These are phyloP conservation scores for Rhorus exstirpatorius DNA, from an alignment of 2,888 invertebrate species.

Conservation along the genomic window DNA sequence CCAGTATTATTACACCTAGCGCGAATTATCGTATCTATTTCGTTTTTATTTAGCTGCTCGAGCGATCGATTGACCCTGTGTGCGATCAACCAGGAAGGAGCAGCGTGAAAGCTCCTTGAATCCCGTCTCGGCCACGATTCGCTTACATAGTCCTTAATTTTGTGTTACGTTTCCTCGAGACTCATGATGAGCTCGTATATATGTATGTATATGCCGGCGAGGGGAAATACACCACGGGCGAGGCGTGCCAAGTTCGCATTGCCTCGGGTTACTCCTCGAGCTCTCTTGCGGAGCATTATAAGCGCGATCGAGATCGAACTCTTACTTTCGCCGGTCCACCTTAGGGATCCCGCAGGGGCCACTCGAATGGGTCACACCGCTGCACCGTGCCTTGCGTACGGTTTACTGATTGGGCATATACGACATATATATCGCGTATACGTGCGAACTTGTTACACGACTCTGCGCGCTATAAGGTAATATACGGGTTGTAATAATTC, in stretches of 20 bases:
- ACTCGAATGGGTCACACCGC: constrained; percentile 56
- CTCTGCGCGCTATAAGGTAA: neutral
- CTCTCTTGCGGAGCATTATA: constrained; percentile 29
- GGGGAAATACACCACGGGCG: constrained; percentile 43
- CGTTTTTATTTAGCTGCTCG: neutral
- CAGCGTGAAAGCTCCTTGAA: constrained; percentile 20
- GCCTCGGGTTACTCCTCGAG: constrained; percentile 61
- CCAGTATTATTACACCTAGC: constrained; percentile 24
- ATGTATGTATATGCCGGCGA: too few species aligned
- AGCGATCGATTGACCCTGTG: constrained; percentile 23
- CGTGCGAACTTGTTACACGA: constrained; percentile 30
- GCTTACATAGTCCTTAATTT: constrained; percentile 49
- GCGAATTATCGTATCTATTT: constrained; percentile 15
- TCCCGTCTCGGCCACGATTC: constrained; percentile 32
- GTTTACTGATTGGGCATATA: constrained; percentile 24
- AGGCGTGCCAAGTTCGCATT: constrained; percentile 64
- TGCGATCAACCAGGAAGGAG: constrained; percentile 52
- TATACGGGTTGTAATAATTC: neutral
- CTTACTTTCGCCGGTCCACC: constrained; percentile 70
- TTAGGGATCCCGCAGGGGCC: constrained; percentile 61
- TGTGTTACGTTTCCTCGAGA: constrained; percentile 48
- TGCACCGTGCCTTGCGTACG: constrained; percentile 38
- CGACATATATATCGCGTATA: constrained; percentile 43
- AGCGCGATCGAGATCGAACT: constrained; percentile 68
- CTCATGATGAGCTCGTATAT: neutral